Percentiles rank a stretch among this genome's conserved stretches.
phyloP scores from a whole-genome alignment of 2,797 vertebrate species.

The Rhynchonycteris naso region DNA sequence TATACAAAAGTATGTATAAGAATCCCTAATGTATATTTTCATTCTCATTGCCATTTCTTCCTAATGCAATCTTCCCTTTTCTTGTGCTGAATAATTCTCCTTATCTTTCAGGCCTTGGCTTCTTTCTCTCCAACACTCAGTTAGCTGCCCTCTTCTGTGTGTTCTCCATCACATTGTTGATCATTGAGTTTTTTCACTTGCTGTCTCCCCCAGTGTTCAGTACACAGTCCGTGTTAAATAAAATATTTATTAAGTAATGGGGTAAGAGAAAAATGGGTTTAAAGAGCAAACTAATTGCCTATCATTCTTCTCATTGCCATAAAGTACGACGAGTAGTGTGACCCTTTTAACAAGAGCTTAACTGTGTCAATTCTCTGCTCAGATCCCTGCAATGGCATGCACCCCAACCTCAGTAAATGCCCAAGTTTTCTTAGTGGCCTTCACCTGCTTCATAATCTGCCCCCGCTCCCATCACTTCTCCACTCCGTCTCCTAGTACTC shows the following conservation, averaged over 20 bases:
- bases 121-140: neutral
- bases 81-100: neutral
- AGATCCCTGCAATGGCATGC: fast-evolving
- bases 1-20: neutral
- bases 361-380: neutral
- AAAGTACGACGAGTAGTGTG: neutral
- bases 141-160: neutral
- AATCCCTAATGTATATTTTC: neutral
- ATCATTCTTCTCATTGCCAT: neutral
- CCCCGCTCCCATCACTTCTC: neutral
- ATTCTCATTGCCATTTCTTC: neutral
- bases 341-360: neutral
- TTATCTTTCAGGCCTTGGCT: neutral
- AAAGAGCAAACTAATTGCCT: neutral
- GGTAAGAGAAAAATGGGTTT: neutral
- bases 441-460: neutral
- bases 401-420: no score
- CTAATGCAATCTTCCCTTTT: neutral
- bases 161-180: neutral
- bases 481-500: neutral
- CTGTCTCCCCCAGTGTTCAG: neutral
- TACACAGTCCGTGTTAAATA: neutral
- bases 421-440: neutral
- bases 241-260: neutral
- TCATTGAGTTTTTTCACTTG: neutral